A percentile compares a stretch with the other conserved stretches of the same genome.
These are phyloP conservation scores for Tapera naevia DNA, from an alignment of 2,797 vertebrate species.

Conservation along the genomic window DNA sequence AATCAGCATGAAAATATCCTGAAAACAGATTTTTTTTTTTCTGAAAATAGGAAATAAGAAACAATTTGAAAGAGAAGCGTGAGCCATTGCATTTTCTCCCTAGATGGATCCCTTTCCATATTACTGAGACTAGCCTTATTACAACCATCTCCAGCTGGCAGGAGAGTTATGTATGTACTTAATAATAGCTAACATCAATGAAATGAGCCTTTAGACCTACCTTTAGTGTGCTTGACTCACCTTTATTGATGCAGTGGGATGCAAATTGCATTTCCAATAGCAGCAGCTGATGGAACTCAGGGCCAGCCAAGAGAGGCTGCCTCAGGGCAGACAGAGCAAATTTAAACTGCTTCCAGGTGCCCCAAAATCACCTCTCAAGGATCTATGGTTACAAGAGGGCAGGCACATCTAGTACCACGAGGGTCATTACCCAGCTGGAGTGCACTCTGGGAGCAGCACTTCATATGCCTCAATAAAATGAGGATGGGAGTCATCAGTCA, in stretches of 20 bases:
- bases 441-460: neutral
- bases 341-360: neutral
- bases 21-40: neutral
- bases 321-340: neutral
- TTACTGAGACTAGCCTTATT: constrained; percentile 20
- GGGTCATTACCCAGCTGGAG: neutral
- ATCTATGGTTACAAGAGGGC: neutral
- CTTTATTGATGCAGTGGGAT: constrained; percentile 40
- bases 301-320: neutral
- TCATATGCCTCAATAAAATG: neutral
- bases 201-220: constrained; percentile 41
- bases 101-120: neutral
- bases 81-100: neutral
- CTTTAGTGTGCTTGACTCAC: constrained; percentile 19
- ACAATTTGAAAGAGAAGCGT: neutral
- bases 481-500: neutral
- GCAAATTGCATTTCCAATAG: constrained; percentile 13
- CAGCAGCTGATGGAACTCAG: neutral
- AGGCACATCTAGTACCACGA: neutral
- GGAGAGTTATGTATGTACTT: constrained; percentile 20
- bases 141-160: constrained; percentile 13
- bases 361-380: neutral
- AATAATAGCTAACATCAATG: constrained; percentile 43
- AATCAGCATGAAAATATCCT: neutral
- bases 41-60: neutral